Evolutionary conservation across 2,113 vertebrate genomes (phyloP).

Genomic region (Laticauda colubrina): DNA sequence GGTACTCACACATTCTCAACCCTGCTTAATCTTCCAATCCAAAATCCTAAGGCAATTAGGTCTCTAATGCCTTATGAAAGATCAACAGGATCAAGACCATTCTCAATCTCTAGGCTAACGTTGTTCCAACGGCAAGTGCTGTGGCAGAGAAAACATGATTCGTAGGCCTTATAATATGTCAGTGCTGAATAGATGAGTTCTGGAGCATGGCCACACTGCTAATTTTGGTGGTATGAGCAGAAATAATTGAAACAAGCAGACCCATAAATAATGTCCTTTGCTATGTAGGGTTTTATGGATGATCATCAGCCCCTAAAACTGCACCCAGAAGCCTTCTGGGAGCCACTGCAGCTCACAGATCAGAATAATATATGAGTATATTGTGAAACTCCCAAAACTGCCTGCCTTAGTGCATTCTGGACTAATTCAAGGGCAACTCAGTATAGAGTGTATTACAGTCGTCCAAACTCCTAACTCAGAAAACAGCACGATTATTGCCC

Average conservation of each 20-base stretch:
- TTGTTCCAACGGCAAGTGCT: not conserved
- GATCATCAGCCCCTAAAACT: not conserved
- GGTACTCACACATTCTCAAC: not conserved
- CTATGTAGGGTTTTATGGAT: not conserved
- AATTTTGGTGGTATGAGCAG: not conserved
- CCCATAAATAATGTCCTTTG: not conserved
- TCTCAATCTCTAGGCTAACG: not conserved
- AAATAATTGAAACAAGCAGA: not conserved
- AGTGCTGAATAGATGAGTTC: not conserved
- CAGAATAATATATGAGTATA: not conserved
- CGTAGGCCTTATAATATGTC: not conserved
- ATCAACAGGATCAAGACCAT: not conserved
- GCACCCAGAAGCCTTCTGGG: not conserved
- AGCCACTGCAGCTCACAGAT: not conserved
- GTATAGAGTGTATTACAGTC: not conserved
- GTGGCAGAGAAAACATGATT: not conserved
- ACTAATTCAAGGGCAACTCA: not conserved
- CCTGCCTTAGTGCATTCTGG: not conserved
- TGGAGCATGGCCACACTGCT: not conserved
- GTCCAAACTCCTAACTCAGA: not conserved
- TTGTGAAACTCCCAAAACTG: not conserved
- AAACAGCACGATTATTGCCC: not conserved
- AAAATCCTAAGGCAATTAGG: not conserved
- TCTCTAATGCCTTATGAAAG: not conserved
- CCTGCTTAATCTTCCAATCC: not conserved